Evolutionary conservation across 1,140 invertebrate species (phyloP), one percentile per base, ranked within the genome.

Genomic region (Aleiodes sp.): DNA sequence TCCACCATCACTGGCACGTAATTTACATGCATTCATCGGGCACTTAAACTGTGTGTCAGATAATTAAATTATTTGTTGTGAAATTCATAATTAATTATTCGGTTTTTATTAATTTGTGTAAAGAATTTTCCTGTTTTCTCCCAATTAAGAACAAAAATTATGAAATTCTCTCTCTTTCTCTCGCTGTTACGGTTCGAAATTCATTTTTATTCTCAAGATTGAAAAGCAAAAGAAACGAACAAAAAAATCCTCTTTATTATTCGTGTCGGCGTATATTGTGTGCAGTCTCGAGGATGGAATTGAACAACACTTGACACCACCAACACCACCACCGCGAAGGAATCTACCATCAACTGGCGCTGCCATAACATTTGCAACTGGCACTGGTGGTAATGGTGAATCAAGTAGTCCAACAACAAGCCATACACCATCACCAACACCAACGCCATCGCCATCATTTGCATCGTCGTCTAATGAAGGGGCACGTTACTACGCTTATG

Each of bases 231-330:
- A n/a, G n/a, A n/a, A 65, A 59, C 0, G 14, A 59, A 61, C 12
- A 61, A 29, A 52, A 66, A 66, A 56, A 59, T 19, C 37, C 46
- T 43, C 64, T 64, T 29, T 59, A 46, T 70, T 31, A 33, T 21
- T 35, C 61, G 41, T 61, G 12, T 39, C 24, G 68, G 59, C 66
- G 60, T 62, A 29, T 61, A 28, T 14, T 35, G 57, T 70, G 78
- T 76, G 73, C 82, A 88, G 87, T 86, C 82, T 87, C 82, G 86
- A 86, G 79, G 86, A 87, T 79, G 82, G 86, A 83, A 80, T 87
- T 81, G 84, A 84, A 83, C 85, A 82, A 76, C 86, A 87, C 81
- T 82, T 88, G 80, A 87, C 84, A 78, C 86, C 86, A 65, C 84
- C 85, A 68, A 86, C 86, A 68, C 84, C 84, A 73, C 84, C 85